These are phyloP conservation scores for Formica selysi DNA, from an alignment of 1,140 invertebrate species.

Conservation along the genomic window DNA sequence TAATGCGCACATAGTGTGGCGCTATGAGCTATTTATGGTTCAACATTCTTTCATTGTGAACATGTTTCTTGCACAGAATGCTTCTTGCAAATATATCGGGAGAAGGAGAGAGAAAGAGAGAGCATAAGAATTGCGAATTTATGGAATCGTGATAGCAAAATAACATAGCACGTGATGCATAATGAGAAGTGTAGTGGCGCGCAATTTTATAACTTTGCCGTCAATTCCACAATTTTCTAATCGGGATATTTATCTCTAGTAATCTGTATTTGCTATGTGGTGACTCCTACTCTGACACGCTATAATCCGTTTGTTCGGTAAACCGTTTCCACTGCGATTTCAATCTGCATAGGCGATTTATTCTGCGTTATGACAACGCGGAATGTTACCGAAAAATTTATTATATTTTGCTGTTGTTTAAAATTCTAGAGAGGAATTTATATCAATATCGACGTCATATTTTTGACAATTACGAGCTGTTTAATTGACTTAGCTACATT, in stretches of 20 bases:
- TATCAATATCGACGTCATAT: not conserved
- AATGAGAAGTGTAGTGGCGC: slow-evolving; percentile 13
- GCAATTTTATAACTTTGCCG: slow-evolving; percentile 17
- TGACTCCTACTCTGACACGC: not conserved
- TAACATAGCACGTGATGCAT: slow-evolving; percentile 7
- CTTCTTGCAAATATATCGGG: not conserved
- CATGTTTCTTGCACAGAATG: slow-evolving; percentile 14
- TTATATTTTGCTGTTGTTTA: not conserved
- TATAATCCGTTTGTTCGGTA: slow-evolving; percentile 13
- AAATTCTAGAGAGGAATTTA: slow-evolving; percentile 25
- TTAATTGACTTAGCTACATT: slow-evolving; percentile 2
- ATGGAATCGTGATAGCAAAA: not conserved
- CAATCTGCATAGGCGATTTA: slow-evolving; percentile 2
- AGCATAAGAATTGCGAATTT: not conserved
- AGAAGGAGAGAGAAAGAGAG: not conserved
- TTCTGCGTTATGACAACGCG: slow-evolving; percentile 12
- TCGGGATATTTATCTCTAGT: not conserved
- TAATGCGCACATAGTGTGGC: not conserved
- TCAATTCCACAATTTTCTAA: slow-evolving; percentile 10
- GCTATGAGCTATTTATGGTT: slow-evolving; percentile 22
- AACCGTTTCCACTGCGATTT: slow-evolving; percentile 32
- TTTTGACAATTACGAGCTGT: not conserved
- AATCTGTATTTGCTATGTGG: not conserved
- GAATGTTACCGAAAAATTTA: slow-evolving; percentile 29
- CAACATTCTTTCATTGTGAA: slow-evolving; percentile 7